Conservation (phyloP, 1,140 invertebrate genomes). For the Reticulitermes speratus region DNA sequence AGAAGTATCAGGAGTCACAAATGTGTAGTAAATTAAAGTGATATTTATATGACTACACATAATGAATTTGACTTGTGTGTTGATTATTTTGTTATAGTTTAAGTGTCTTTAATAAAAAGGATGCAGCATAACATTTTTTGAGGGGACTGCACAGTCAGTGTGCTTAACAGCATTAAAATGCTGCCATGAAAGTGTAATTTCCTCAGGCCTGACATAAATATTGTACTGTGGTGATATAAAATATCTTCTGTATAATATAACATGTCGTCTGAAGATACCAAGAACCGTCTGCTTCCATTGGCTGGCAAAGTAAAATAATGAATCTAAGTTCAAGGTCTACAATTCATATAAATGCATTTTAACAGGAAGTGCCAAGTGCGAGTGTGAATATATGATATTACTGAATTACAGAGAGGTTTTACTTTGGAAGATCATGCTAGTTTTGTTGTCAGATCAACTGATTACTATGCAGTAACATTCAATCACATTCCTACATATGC, state of each 20-base stretch:
- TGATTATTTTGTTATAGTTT: neutral
- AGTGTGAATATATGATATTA: neutral
- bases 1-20: neutral
- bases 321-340: neutral
- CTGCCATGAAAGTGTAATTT: neutral
- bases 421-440: neutral
- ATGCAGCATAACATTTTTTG: neutral
- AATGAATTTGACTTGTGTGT: neutral
- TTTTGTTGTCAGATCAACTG: neutral
- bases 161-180: neutral
- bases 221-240: neutral
- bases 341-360: neutral
- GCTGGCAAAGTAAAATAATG: neutral
- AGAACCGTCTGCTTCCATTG: neutral
- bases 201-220: neutral
- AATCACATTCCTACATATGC: neutral
- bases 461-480: neutral
- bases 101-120: neutral
- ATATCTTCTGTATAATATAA: neutral
- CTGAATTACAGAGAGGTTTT: neutral
- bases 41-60: neutral
- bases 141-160: neutral
- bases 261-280: neutral
- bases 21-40: neutral
- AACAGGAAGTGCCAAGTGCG: neutral